phyloP scores from a whole-genome alignment of 2,888 invertebrate species.

The Drepanosiphum platanoidis region DNA sequence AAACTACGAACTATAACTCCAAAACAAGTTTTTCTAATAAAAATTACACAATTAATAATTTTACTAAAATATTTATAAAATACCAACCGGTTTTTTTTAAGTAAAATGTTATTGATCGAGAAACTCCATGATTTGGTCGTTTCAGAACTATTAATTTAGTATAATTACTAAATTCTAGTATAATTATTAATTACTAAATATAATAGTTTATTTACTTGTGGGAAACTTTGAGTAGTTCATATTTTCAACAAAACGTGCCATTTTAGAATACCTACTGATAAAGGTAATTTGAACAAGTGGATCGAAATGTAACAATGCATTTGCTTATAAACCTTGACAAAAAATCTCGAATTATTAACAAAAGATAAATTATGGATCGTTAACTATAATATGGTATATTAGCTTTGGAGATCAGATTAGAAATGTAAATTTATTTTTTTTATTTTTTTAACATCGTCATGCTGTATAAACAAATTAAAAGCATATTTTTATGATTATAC shows the following conservation, averaged over 20 bases:
- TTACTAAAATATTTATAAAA: too few species aligned
- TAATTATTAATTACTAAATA: too few species aligned
- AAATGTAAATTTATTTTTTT: constrained; percentile 3
- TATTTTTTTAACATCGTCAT: constrained; percentile 1
- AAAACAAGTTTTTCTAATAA: too few species aligned
- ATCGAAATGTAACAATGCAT: not conserved
- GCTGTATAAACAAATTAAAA: not conserved
- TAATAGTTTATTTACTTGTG: not conserved
- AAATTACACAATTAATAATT: too few species aligned
- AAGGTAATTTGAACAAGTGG: not conserved
- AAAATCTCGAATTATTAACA: not conserved
- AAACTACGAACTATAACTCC: too few species aligned
- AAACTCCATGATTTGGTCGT: too few species aligned
- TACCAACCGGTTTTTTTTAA: too few species aligned
- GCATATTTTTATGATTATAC: not conserved
- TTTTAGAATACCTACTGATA: not conserved
- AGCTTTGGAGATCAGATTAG: not conserved
- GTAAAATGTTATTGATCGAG: too few species aligned
- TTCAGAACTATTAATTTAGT: too few species aligned
- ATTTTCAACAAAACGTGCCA: not conserved
- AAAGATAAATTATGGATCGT: not conserved
- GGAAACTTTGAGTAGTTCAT: not conserved
- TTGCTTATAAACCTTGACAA: not conserved
- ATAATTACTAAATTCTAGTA: too few species aligned
- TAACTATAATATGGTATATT: not conserved